Evolutionary conservation across 2,113 vertebrate genomes (phyloP).

Genomic region (Rattus rattus): DNA sequence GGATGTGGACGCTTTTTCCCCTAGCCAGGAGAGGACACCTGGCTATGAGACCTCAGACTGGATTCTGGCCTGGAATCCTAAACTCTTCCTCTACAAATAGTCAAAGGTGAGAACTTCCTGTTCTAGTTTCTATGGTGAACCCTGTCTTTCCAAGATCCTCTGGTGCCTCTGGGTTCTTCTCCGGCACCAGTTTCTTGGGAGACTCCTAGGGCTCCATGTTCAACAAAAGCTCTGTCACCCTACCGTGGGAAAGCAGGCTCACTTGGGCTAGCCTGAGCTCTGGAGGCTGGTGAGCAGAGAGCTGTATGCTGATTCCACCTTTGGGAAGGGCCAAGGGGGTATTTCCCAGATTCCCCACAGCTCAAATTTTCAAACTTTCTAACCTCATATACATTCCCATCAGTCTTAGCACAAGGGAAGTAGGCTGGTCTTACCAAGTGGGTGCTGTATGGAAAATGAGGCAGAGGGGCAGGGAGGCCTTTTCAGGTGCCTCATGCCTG

Average conservation of each 20-base stretch:
- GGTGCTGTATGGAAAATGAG: neutral
- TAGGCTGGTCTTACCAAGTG: neutral
- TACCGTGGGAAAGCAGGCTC: neutral
- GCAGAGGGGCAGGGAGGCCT: too few species aligned
- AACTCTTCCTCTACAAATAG: neutral
- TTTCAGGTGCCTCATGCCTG: neutral
- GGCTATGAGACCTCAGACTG: neutral
- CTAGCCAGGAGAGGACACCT: neutral
- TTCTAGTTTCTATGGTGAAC: neutral
- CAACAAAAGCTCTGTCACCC: neutral
- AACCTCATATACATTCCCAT: neutral
- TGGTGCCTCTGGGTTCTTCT: neutral
- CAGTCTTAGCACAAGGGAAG: neutral
- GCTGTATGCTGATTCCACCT: neutral
- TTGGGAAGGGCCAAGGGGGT: neutral
- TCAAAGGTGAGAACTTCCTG: rapidly evolving
- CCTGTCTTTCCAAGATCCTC: neutral
- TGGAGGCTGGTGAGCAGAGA: neutral
- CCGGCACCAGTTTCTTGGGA: neutral
- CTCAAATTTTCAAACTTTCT: neutral
- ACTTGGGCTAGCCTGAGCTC: neutral
- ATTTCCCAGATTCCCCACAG: neutral
- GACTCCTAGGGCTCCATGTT: neutral
- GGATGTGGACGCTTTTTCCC: neutral
- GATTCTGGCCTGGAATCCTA: neutral